Percentiles rank a stretch among this genome's conserved stretches.
phyloP scores from a whole-genome alignment of 2,113 vertebrate species.

The Limanda limanda region DNA sequence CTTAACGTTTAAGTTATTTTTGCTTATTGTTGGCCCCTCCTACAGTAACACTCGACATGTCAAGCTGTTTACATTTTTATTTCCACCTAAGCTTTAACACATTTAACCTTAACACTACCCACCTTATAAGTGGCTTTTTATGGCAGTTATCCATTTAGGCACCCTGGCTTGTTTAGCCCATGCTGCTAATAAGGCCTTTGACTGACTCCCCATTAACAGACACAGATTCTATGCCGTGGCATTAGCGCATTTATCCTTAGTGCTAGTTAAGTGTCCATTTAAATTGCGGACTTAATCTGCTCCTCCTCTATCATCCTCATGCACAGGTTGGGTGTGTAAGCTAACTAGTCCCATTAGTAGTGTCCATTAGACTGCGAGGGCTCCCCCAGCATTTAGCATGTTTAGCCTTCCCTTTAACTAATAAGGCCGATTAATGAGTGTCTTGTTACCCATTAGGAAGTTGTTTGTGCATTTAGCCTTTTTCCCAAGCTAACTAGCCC shows the following conservation, averaged over 20 bases:
- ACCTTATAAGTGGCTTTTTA: conserved; percentile 43
- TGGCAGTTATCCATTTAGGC: conserved; percentile 47
- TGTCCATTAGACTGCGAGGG: conserved; percentile 57
- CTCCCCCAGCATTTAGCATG: conserved; percentile 61
- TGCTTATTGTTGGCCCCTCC: not conserved
- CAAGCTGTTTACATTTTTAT: not conserved
- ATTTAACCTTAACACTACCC: conserved; percentile 25
- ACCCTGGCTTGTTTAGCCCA: conserved; percentile 26
- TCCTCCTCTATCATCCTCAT: conserved; percentile 53
- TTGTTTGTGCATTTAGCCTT: conserved; percentile 72
- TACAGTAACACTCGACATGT: conserved; percentile 1
- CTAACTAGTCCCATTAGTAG: conserved; percentile 67
- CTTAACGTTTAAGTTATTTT: too few relatives aligned
- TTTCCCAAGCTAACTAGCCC: conserved; percentile 79
- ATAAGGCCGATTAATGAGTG: conserved; percentile 72
- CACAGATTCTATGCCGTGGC: conserved; percentile 34
- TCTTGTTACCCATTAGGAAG: conserved; percentile 78
- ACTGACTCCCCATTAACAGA: conserved; percentile 53
- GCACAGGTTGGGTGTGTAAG: conserved; percentile 30
- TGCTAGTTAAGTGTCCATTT: conserved; percentile 40
- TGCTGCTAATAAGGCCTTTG: conserved; percentile 46
- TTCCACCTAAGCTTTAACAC: conserved; percentile 17
- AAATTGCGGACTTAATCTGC: conserved; percentile 67
- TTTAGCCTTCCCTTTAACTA: conserved; percentile 75
- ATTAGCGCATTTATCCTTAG: conserved; percentile 64